Conservation (phyloP, 2,888 invertebrate genomes). For the Alviniconcha strummeri region DNA sequence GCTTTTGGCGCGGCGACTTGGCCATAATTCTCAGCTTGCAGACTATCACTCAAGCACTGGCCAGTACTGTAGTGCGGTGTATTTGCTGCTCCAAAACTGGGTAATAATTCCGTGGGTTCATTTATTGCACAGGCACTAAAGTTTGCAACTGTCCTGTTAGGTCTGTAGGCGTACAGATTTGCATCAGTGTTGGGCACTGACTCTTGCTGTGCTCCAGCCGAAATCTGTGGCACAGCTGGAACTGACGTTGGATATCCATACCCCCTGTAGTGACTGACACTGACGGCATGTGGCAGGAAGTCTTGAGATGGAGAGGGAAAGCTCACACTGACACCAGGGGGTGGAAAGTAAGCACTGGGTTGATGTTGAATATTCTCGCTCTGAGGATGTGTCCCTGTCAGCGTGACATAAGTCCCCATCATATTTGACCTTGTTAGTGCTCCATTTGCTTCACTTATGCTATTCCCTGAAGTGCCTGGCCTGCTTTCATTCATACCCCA, state of each 20-base stretch:
- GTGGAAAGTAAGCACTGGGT: neutral
- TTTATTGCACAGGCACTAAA: neutral
- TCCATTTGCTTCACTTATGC: neutral
- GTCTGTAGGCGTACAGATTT: neutral
- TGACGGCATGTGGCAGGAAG: neutral
- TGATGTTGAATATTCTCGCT: neutral
- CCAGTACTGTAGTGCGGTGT: neutral
- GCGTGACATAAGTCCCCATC: neutral
- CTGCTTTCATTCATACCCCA: too few species aligned
- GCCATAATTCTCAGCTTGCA: neutral
- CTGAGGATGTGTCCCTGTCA: neutral
- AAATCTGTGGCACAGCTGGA: neutral
- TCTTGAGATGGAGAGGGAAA: neutral
- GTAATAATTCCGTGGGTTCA: neutral
- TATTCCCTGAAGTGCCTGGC: too few species aligned
- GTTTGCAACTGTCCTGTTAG: neutral
- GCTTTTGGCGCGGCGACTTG: neutral
- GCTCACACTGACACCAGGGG: neutral
- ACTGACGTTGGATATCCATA: neutral
- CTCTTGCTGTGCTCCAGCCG: neutral
- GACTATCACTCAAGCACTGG: neutral
- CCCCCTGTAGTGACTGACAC: neutral
- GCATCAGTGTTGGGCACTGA: neutral
- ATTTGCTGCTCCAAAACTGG: neutral
- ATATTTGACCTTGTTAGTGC: neutral